Evolutionary conservation across 2,888 invertebrate species (phyloP).

Genomic region (Hartigia nigra): DNA sequence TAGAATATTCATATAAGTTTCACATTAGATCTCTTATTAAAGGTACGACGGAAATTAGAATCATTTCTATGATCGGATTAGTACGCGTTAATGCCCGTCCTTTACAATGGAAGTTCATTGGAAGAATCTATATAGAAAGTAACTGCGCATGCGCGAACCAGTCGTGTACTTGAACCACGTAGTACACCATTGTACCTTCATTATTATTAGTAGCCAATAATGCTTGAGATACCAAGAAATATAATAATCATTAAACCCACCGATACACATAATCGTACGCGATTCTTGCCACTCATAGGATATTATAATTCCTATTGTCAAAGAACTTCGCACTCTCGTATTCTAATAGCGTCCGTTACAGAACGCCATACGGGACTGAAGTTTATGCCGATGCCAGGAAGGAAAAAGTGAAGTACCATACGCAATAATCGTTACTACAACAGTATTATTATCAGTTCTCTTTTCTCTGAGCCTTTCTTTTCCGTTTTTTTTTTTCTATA

Average conservation of each 20-base stretch:
- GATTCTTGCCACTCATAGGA: neutral
- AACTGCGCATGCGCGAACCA: neutral
- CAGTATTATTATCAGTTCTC: neutral
- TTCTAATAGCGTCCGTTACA: neutral
- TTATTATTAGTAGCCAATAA: neutral
- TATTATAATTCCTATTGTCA: neutral
- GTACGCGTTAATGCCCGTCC: neutral
- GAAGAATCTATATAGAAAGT: neutral
- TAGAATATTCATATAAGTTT: neutral
- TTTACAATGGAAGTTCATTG: neutral
- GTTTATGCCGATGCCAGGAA: neutral
- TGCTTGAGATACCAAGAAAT: neutral
- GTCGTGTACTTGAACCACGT: neutral
- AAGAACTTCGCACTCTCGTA: neutral
- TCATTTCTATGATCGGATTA: neutral
- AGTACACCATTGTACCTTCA: neutral
- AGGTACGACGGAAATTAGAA: neutral
- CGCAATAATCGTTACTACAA: neutral
- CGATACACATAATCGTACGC: neutral
- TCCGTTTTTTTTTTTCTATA: neutral
- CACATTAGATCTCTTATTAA: neutral
- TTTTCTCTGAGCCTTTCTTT: neutral
- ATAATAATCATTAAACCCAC: neutral
- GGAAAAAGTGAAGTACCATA: neutral
- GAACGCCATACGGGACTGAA: neutral